phyloP scores from a whole-genome alignment of 2,113 vertebrate genomes.

The Tylochromis polylepis region DNA sequence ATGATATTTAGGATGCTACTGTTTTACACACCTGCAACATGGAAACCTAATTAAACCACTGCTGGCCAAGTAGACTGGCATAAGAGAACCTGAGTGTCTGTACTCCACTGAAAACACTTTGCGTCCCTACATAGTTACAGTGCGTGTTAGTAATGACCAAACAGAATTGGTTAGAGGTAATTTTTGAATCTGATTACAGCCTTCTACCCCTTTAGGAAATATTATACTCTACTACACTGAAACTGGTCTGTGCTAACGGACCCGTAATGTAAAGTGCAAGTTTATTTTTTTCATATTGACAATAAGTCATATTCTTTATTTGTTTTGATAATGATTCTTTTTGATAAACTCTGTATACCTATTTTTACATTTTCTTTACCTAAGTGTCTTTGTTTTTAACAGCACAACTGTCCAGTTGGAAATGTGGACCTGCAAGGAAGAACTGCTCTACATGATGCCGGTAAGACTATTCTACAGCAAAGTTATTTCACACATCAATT shows the following conservation, averaged over 20 bases:
- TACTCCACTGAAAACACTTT: not conserved
- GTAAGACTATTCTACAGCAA: constrained; percentile 59
- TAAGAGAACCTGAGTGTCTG: not conserved
- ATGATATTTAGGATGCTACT: not conserved
- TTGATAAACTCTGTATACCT: not conserved
- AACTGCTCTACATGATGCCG: constrained; percentile 93
- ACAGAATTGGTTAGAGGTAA: not conserved
- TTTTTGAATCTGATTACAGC: not conserved
- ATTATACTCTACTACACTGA: not conserved
- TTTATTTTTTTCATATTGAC: not conserved
- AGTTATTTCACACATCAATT: not conserved
- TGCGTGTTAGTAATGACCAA: not conserved
- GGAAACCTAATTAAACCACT: not conserved
- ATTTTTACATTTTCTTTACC: not conserved
- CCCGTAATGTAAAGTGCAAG: not conserved
- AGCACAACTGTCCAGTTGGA: constrained; percentile 95
- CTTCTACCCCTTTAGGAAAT: not conserved
- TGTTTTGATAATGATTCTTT: not conserved
- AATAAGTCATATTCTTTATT: not conserved
- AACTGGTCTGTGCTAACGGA: not conserved
- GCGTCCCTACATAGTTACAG: not conserved
- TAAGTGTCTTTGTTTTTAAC: not conserved
- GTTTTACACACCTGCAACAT: not conserved
- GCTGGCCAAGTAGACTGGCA: not conserved
- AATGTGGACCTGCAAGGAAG: constrained; percentile 91